Conservation (phyloP, 2,113 vertebrate species). For the Phaethornis superciliosus region DNA sequence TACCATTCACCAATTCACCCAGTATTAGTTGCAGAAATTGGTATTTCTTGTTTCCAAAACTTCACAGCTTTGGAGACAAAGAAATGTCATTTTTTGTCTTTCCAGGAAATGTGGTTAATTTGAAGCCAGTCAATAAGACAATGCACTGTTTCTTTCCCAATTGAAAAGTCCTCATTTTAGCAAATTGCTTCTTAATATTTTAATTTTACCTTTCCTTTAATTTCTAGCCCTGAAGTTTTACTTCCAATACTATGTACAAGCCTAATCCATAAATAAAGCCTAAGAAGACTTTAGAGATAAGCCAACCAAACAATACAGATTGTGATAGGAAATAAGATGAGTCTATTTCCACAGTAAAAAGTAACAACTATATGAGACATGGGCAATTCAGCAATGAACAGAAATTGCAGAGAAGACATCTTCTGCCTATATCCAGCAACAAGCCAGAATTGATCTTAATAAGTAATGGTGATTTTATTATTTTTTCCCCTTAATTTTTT, state of each 20-base stretch:
- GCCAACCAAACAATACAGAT: background rate
- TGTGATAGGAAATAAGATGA: background rate
- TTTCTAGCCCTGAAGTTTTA: background rate
- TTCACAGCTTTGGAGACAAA: background rate
- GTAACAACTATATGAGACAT: background rate
- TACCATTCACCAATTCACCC: background rate
- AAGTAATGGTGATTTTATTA: background rate
- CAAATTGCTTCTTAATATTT: background rate
- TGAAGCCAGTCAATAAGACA: background rate
- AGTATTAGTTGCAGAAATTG: background rate
- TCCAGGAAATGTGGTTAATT: background rate
- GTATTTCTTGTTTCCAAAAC: background rate
- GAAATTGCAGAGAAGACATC: background rate
- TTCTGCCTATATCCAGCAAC: background rate
- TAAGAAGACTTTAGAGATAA: background rate
- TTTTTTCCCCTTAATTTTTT: background rate
- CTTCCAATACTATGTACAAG: background rate
- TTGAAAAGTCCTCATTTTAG: background rate
- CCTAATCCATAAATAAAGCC: background rate
- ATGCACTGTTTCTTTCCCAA: background rate
- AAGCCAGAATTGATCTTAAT: background rate
- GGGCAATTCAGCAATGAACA: background rate
- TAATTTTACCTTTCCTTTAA: background rate
- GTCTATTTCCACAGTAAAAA: conserved; percentile 38
- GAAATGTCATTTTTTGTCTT: background rate